Conservation (phyloP, 2,888 invertebrate genomes). For the Drosophila melanosoma region DNA sequence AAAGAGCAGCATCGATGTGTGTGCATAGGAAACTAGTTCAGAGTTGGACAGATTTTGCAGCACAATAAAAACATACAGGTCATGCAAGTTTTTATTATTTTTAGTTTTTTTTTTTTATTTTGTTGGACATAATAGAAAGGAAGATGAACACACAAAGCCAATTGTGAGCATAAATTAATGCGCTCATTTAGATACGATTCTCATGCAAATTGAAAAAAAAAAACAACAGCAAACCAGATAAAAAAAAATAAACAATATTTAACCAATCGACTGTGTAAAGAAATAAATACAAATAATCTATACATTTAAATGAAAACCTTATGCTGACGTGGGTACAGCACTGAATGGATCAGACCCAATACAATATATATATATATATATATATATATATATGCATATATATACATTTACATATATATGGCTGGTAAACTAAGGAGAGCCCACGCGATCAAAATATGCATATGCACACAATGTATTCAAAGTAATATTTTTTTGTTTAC, state of each 20-base stretch:
- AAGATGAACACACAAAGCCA: constrained; percentile 60
- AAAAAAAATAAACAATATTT: constrained; percentile 52
- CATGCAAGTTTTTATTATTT: constrained; percentile 59
- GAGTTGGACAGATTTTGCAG: constrained; percentile 48
- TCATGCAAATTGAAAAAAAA: constrained; percentile 74
- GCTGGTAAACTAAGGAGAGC: constrained; percentile 47
- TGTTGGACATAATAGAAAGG: constrained; percentile 65
- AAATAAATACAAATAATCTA: constrained; percentile 35
- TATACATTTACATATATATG: background rate
- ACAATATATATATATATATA: background rate
- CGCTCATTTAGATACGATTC: constrained; percentile 79
- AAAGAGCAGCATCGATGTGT: constrained; percentile 14
- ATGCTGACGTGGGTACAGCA: constrained; percentile 25
- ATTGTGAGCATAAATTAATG: constrained; percentile 78
- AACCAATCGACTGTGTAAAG: constrained; percentile 53
- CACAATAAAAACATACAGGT: constrained; percentile 70
- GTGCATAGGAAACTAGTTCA: constrained; percentile 69
- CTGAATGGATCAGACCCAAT: background rate
- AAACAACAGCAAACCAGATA: constrained; percentile 16
- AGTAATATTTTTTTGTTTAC: constrained; percentile 50
- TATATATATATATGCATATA: background rate
- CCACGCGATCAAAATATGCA: constrained; percentile 9
- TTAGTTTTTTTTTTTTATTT: constrained; percentile 26
- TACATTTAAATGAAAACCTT: constrained; percentile 30
- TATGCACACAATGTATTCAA: constrained; percentile 41